phyloP scores from a whole-genome alignment of 2,797 vertebrate species.

The Muraenolepis orangiensis region DNA sequence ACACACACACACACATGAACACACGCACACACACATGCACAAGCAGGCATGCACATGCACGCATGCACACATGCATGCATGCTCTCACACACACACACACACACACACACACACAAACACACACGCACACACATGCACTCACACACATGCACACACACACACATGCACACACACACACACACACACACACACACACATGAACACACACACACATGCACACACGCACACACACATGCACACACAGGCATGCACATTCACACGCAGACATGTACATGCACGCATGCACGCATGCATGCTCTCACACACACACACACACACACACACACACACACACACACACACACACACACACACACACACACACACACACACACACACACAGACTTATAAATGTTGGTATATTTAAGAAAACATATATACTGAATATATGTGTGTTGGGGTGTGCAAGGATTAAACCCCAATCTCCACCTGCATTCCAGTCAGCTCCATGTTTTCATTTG shows the following conservation, averaged over 20 bases:
- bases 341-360: not conserved
- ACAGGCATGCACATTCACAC: too few species aligned
- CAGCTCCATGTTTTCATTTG: not conserved
- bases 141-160: not conserved
- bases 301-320: not conserved
- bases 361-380: too few species aligned
- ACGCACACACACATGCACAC: not conserved
- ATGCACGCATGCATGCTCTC: too few species aligned
- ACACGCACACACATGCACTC: too few species aligned
- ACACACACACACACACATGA: too few species aligned
- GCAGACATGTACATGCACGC: too few species aligned
- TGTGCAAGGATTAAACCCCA: not conserved
- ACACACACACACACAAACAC: not conserved
- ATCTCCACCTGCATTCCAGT: not conserved
- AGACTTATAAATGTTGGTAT: not conserved
- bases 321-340: not conserved
- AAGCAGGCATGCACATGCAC: too few species aligned
- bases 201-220: constrained; percentile 3
- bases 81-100: not conserved
- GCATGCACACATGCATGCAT: too few species aligned
- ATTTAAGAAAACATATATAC: not conserved
- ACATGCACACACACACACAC: not conserved
- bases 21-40: too few species aligned
- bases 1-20: not conserved
- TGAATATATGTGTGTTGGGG: too few species aligned